Evolutionary conservation across 1,140 invertebrate genomes (phyloP).

Genomic region (Drosophila virilis): DNA sequence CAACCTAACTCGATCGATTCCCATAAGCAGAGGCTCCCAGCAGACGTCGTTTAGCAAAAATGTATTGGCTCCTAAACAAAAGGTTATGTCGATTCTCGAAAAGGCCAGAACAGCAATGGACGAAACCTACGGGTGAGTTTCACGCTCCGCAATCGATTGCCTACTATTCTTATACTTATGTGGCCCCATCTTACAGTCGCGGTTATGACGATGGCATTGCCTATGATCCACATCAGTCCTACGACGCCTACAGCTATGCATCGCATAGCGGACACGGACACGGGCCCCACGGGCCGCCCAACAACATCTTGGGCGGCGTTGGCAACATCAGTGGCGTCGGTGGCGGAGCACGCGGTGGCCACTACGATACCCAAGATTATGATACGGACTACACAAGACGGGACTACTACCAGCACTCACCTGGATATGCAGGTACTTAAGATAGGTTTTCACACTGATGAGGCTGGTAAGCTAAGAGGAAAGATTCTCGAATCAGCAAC

Average conservation of each 20-base stretch:
- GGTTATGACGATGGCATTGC: slow-evolving; percentile 76
- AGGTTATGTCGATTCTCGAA: slow-evolving; percentile 93
- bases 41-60: slow-evolving; percentile 84
- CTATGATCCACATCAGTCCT: slow-evolving; percentile 73
- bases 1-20: background rate
- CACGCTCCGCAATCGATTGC: background rate
- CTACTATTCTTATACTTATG: background rate
- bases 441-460: background rate
- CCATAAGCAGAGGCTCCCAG: slow-evolving; percentile 47
- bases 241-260: slow-evolving; percentile 71
- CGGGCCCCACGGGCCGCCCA: slow-evolving; percentile 54
- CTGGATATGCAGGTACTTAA: slow-evolving; percentile 68
- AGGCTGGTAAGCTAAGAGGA: too few species aligned
- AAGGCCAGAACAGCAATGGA: slow-evolving; percentile 92
- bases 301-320: slow-evolving; percentile 58
- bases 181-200: slow-evolving; percentile 49
- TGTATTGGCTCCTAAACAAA: slow-evolving; percentile 89
- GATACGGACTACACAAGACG: slow-evolving; percentile 75
- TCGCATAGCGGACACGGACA: slow-evolving; percentile 61
- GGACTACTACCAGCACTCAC: slow-evolving; percentile 80
- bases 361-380: slow-evolving; percentile 75
- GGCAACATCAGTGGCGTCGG: slow-evolving; percentile 54
- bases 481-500: too few species aligned
- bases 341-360: slow-evolving; percentile 49
- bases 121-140: slow-evolving; percentile 87